Base-by-base conservation (phyloP, 2,888 invertebrate species). In the Netelia melanura region DNA sequence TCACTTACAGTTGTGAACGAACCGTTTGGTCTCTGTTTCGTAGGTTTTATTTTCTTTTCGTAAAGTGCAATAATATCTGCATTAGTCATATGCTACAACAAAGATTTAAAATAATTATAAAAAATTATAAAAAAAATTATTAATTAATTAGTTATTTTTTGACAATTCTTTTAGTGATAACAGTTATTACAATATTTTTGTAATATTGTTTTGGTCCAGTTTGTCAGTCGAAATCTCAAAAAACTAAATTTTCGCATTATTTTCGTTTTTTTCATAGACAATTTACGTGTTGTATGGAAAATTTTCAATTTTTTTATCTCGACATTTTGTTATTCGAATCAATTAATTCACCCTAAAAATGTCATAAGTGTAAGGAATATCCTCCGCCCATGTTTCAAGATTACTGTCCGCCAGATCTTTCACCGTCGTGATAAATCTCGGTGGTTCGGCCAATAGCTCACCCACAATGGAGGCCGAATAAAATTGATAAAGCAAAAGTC, bases 41-140 rank as follows among this genome's bases (percentile, higher is more conserved):
- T 88, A 0, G 88, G 83, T n/a, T 86, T 87, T 21, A 96, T 95
- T 93, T 96, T 96, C 86, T 94, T 95, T 14, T 94, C 92, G 90
- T 95, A 96, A 25, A 97, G 92, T 86, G 95, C 94, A 79, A 95
- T 91, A 2, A 95, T 95, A 56, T 95, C 93, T 0, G 95, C 95
- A 90, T 97, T 96, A 23, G 95, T 95, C 5, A 96, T 95, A 96
- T 97, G 38, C 1, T 54, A 79, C n/a, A 14, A 52, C n/a, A 38
- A 44, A 58, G 8, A 75, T 48, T 21, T 11, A 44, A 3, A 52
- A 56, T 21, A 14, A 10, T 3, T 3, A 25, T 25, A 25, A 3
- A 25, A 25, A 3, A 25, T 25, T 25, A 25, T 25, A 25, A 25
- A 3, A 25, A 25, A 25, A 0, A 25, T 25, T 25, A 25, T 25